phyloP scores from a whole-genome alignment of 2,797 vertebrate species.

The Chromis chromis region DNA sequence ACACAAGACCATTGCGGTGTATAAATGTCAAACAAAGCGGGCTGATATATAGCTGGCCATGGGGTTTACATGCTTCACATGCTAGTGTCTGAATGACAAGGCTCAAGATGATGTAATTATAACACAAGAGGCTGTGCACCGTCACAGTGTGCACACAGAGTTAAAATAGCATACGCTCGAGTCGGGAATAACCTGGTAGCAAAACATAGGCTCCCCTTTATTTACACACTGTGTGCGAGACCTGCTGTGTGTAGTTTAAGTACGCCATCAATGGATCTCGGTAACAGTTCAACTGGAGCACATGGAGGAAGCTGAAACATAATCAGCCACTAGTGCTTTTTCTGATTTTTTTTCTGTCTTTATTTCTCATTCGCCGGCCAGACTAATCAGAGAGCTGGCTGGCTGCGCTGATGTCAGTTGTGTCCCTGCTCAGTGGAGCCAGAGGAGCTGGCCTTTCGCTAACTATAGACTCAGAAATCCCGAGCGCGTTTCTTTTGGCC shows the following conservation, averaged over 20 bases:
- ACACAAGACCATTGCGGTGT: constrained; percentile 70
- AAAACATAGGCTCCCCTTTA: constrained; percentile 64
- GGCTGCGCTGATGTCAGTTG: constrained; percentile 50
- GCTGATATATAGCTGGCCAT: constrained; percentile 80
- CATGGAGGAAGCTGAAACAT: constrained; percentile 35
- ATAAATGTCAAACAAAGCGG: constrained; percentile 84
- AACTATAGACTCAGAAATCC: constrained; percentile 78
- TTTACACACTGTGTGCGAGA: constrained; percentile 55
- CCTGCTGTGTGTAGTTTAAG: constrained; percentile 55
- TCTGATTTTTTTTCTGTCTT: constrained; percentile 19
- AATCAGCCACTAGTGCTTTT: constrained; percentile 32
- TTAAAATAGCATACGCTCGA: constrained; percentile 68
- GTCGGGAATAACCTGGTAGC: constrained; percentile 62
- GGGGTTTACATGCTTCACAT: constrained; percentile 79
- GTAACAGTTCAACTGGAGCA: constrained; percentile 58
- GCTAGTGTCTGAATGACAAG: constrained; percentile 80
- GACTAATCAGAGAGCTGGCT: constrained; percentile 45
- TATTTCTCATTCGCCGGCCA: constrained; percentile 16
- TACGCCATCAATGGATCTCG: constrained; percentile 54
- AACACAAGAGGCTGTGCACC: constrained; percentile 65
- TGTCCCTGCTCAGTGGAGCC: constrained; percentile 59
- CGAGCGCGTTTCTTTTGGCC: constrained; percentile 70
- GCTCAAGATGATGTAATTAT: constrained; percentile 80
- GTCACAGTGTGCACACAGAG: constrained; percentile 57
- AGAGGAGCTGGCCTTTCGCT: constrained; percentile 69